Percentiles rank a stretch among this genome's conserved stretches.
Evolutionary conservation across 1,140 invertebrate genomes (phyloP).

Genomic region (Drosophila burlai): DNA sequence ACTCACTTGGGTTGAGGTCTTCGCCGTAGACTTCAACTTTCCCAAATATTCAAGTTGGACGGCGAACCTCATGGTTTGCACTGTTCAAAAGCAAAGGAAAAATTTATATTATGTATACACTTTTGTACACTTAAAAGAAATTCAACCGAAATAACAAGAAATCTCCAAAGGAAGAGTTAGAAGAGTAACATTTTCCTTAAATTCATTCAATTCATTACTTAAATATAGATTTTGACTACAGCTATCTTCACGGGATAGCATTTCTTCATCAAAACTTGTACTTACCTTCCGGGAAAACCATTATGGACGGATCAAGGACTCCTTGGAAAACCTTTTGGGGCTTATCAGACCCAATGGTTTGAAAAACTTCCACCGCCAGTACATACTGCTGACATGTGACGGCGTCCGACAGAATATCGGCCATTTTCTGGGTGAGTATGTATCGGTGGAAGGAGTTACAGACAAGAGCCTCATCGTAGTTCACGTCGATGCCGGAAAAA

Average conservation of each 20-base stretch:
- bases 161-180: no score
- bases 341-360: neutral
- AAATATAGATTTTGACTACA: no score
- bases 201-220: no score
- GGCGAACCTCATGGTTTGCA: conserved; percentile 61
- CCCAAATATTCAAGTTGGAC: conserved; percentile 59
- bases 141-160: no score
- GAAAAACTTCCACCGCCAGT: conserved; percentile 41
- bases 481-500: conserved; percentile 34
- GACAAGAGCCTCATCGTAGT: conserved; percentile 42
- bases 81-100: conserved; percentile 18
- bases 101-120: no score
- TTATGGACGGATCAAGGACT: conserved; percentile 53
- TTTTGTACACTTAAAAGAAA: no score
- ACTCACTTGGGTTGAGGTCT: neutral
- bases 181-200: no score
- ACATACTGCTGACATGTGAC: conserved; percentile 34
- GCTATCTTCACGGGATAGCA: no score
- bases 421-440: conserved; percentile 54
- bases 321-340: conserved; percentile 58
- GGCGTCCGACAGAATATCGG: conserved; percentile 25
- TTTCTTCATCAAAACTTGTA: neutral
- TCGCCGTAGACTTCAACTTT: neutral
- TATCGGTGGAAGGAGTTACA: conserved; percentile 73
- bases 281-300: conserved; percentile 53